Conservation (phyloP, 2,888 invertebrate species). For the Seira ritae region DNA sequence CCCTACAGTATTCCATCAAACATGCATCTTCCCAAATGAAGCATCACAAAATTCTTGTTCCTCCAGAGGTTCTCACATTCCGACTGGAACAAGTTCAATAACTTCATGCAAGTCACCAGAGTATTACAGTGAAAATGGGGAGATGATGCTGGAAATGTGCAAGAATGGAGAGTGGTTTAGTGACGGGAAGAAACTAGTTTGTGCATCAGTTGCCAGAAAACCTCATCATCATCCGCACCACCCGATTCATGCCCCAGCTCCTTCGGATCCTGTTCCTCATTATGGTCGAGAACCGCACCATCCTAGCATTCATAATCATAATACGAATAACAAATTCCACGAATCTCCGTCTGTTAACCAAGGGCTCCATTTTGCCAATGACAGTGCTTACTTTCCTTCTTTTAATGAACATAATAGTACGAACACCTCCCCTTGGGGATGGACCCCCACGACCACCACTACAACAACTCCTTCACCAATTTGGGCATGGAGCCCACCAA, state of each 20-base stretch:
- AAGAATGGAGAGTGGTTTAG: conserved; percentile 48
- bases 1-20: conserved; percentile 25
- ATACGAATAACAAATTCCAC: no score
- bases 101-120: conserved; percentile 47
- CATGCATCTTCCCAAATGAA: conserved; percentile 33
- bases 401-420: no score
- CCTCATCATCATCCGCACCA: background rate
- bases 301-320: no score
- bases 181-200: conserved; percentile 39
- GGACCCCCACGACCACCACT: background rate
- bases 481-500: background rate
- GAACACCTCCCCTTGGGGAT: background rate
- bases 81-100: conserved; percentile 41
- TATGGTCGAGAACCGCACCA: conserved; percentile 23
- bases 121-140: conserved; percentile 28
- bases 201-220: conserved; percentile 8
- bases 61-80: conserved; percentile 8
- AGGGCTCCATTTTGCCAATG: no score
- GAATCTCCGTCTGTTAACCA: background rate
- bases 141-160: conserved; percentile 36
- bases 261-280: background rate
- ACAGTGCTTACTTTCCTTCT: no score
- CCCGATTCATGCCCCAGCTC: background rate
- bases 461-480: background rate
- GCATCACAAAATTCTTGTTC: background rate